These are phyloP conservation scores for Elgaria multicarinata DNA, from an alignment of 2,113 vertebrate species.

Conservation along the genomic window DNA sequence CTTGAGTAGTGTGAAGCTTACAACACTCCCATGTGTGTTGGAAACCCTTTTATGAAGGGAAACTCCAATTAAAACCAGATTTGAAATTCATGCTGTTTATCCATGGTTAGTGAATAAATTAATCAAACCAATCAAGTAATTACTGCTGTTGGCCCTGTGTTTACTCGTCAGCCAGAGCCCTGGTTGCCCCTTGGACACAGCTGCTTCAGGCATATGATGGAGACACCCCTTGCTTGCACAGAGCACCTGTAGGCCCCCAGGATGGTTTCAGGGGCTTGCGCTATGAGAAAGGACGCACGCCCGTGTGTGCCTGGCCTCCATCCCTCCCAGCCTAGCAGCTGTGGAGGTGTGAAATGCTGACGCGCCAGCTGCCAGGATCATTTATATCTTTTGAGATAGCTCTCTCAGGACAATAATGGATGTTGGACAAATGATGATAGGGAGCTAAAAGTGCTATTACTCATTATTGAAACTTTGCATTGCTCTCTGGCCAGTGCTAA, in stretches of 20 bases:
- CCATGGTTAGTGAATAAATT: background rate
- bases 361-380: slow-evolving; percentile 75
- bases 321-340: slow-evolving; percentile 43
- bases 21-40: background rate
- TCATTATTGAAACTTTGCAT: slow-evolving; percentile 73
- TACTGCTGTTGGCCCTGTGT: background rate
- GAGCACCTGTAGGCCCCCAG: background rate
- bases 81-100: background rate
- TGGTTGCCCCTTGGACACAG: background rate
- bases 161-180: background rate
- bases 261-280: rapidly evolving
- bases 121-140: background rate
- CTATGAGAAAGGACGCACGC: background rate
- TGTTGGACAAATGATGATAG: slow-evolving; percentile 80
- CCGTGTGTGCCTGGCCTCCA: background rate
- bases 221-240: background rate
- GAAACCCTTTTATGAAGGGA: background rate
- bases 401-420: slow-evolving; percentile 79
- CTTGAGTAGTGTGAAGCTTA: too few species aligned
- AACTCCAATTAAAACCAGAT: background rate
- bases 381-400: slow-evolving; percentile 67
- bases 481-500: slow-evolving; percentile 67
- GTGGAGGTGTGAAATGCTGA: slow-evolving; percentile 72
- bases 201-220: rapidly evolving
- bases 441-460: slow-evolving; percentile 75